Evolutionary conservation across 2,888 invertebrate genomes (phyloP).

Genomic region (Watsonalla cultraria): DNA sequence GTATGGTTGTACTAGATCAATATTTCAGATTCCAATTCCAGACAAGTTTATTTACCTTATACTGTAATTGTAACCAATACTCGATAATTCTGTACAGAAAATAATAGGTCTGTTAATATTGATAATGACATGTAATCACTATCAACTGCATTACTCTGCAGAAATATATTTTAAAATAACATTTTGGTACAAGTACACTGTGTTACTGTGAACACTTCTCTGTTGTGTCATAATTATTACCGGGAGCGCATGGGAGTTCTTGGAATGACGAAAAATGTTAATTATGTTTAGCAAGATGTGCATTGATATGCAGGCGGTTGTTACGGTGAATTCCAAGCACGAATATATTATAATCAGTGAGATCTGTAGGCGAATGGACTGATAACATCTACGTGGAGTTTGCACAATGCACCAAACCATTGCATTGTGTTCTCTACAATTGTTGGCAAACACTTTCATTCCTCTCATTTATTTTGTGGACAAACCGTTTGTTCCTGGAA

Average conservation of each 20-base stretch:
- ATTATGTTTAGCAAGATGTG: background rate
- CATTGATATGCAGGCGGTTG: background rate
- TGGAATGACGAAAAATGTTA: background rate
- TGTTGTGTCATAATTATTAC: background rate
- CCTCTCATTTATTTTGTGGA: background rate
- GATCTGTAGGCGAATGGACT: conserved; percentile 22
- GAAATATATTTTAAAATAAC: too few species aligned
- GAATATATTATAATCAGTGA: conserved; percentile 17
- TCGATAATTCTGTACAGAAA: too few species aligned
- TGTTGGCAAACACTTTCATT: conserved; percentile 30
- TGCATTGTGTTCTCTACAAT: conserved; percentile 35
- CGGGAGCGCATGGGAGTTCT: background rate
- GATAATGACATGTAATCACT: too few species aligned
- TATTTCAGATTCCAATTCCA: too few species aligned
- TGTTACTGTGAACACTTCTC: background rate
- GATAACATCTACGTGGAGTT: conserved; percentile 21
- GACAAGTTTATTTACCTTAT: too few species aligned
- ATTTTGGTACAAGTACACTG: background rate
- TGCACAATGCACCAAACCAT: conserved; percentile 30
- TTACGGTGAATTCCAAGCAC: conserved; percentile 20
- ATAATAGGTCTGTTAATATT: too few species aligned
- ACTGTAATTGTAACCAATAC: too few species aligned
- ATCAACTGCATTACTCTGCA: too few species aligned
- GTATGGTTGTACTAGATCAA: too few species aligned
- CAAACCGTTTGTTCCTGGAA: background rate